phyloP scores from a whole-genome alignment of 2,113 vertebrate species.

The Riparia riparia region DNA sequence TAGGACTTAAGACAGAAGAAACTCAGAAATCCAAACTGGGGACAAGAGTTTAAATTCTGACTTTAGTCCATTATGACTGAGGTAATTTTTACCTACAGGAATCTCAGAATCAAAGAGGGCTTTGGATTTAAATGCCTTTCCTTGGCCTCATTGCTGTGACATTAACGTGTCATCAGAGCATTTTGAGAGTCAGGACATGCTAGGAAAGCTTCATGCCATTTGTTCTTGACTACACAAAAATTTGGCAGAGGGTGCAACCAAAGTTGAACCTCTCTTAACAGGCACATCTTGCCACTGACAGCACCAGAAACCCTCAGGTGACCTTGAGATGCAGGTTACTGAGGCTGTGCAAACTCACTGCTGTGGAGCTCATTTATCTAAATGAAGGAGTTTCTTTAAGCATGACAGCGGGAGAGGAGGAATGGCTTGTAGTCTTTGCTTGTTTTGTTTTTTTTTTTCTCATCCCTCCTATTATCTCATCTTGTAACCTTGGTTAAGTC shows the following conservation, averaged over 20 bases:
- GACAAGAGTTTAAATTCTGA: background rate
- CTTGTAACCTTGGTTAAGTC: conserved; percentile 46
- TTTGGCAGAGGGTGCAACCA: background rate
- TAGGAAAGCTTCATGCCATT: background rate
- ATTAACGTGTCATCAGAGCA: fast-evolving
- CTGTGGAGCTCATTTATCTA: conserved; percentile 22
- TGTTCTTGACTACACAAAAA: background rate
- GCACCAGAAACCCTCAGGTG: background rate
- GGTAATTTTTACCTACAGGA: background rate
- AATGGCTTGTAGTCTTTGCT: background rate
- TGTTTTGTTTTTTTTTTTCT: conserved; percentile 18
- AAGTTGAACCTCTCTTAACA: background rate
- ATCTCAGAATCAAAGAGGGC: background rate
- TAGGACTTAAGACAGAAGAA: background rate
- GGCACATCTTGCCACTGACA: background rate
- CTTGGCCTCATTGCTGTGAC: background rate
- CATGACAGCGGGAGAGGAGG: background rate
- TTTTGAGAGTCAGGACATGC: background rate
- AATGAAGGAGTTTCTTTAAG: background rate
- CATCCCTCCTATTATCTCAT: background rate
- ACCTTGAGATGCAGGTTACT: background rate
- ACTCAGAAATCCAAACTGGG: background rate
- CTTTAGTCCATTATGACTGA: background rate
- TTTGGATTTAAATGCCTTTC: background rate
- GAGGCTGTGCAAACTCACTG: background rate